Percentiles rank a stretch among this genome's conserved stretches.
Evolutionary conservation across 2,888 invertebrate genomes (phyloP).

Genomic region (Calameuta filiformis): DNA sequence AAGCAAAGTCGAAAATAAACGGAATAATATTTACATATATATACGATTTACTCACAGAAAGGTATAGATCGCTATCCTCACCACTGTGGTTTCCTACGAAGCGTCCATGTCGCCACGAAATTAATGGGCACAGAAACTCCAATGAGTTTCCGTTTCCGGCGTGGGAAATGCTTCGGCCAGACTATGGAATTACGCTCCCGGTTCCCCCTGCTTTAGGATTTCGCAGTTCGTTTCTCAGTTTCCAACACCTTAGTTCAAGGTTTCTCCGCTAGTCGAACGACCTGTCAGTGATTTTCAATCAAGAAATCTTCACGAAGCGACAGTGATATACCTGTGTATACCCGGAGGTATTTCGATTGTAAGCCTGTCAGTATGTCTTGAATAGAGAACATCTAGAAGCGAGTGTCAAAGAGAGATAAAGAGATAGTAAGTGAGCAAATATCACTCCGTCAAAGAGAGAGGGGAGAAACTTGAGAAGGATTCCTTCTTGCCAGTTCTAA

Average conservation of each 20-base stretch:
- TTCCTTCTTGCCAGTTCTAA: neutral
- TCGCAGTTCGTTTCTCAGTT: neutral
- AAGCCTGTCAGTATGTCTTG: neutral
- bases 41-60: neutral
- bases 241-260: neutral
- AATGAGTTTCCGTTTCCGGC: conserved; percentile 29
- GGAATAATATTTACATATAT: neutral
- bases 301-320: neutral
- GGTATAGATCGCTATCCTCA: neutral
- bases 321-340: neutral
- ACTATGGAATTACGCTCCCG: neutral
- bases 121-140: conserved; percentile 28
- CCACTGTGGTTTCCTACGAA: neutral
- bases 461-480: neutral
- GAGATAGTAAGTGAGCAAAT: neutral
- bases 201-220: neutral
- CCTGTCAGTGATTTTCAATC: neutral
- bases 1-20: neutral
- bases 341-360: neutral
- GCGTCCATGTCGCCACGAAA: conserved; percentile 20
- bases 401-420: neutral
- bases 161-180: neutral
- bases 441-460: neutral
- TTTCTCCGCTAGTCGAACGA: neutral
- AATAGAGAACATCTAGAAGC: neutral